Percentiles rank a stretch among this genome's conserved stretches.
phyloP scores from a whole-genome alignment of 2,888 invertebrate genomes.

The Hydroisotoma schaefferi region DNA sequence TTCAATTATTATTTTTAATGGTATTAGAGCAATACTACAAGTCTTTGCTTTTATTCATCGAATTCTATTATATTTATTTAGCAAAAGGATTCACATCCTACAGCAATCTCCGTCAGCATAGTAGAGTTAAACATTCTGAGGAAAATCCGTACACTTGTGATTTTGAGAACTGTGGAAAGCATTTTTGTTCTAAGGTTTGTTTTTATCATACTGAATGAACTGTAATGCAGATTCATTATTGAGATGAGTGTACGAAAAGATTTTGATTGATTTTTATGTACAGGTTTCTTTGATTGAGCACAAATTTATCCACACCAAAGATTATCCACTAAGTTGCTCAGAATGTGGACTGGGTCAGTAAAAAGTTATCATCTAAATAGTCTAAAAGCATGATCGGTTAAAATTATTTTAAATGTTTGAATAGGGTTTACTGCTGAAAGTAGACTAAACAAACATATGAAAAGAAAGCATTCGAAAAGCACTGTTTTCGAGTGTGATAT shows the following conservation, averaged over 20 bases:
- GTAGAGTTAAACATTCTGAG: neutral
- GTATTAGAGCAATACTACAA: neutral
- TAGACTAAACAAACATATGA: neutral
- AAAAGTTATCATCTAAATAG: neutral
- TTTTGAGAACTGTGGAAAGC: conserved; percentile 15
- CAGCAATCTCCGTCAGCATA: neutral
- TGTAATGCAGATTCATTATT: no score
- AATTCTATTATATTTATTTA: no score
- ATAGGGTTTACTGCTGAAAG: neutral
- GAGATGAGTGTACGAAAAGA: conserved; percentile 17
- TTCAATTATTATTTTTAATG: neutral
- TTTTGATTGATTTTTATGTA: no score
- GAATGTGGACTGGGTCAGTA: neutral
- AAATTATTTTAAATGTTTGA: neutral
- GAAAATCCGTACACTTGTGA: conserved; percentile 14
- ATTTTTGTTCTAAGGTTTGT: conserved; percentile 9
- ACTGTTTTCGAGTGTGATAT: neutral
- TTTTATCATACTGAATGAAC: no score
- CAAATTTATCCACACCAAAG: conserved; percentile 17
- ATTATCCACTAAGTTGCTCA: conserved; percentile 16
- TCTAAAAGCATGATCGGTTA: neutral
- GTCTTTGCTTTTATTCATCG: no score
- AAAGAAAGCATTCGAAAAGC: neutral
- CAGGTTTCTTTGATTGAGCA: conserved; percentile 6
- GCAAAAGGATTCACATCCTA: neutral